Evolutionary conservation across 2,113 vertebrate genomes (phyloP).

Genomic region (Tetrao urogallus): DNA sequence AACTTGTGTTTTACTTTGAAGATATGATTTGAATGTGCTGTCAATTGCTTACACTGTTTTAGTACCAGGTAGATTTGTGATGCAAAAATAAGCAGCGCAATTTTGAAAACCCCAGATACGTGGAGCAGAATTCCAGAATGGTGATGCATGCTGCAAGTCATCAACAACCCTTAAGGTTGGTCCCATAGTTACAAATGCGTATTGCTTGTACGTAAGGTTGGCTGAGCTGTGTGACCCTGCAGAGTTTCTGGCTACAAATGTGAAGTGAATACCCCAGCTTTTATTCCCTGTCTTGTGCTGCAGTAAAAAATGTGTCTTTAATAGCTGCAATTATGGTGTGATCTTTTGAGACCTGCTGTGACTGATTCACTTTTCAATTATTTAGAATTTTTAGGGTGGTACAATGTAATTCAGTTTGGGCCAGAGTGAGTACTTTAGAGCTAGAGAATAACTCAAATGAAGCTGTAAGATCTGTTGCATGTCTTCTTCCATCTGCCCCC

Average conservation of each 20-base stretch:
- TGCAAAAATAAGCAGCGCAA: neutral
- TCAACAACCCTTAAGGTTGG: neutral
- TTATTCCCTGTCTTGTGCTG: neutral
- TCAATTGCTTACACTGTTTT: neutral
- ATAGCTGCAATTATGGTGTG: conserved; percentile 27
- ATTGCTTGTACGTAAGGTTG: neutral
- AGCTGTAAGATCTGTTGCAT: neutral
- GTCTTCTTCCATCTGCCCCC: neutral
- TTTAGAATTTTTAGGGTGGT: conserved; percentile 40
- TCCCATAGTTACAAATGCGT: accelerated
- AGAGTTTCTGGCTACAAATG: neutral
- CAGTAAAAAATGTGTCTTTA: conserved; percentile 29
- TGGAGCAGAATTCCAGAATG: neutral
- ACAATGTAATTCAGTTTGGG: neutral
- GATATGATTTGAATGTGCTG: neutral
- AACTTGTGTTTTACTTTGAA: neutral
- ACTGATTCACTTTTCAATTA: conserved; percentile 38
- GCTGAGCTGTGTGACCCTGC: neutral
- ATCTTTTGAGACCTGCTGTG: conserved; percentile 11
- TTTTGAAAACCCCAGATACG: neutral
- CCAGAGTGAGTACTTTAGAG: neutral
- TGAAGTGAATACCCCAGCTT: neutral
- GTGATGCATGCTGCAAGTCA: neutral
- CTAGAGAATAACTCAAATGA: neutral
- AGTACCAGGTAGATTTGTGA: conserved; percentile 20